Evolutionary conservation across 2,888 invertebrate species (phyloP).

Genomic region (Parelbella ahira): DNA sequence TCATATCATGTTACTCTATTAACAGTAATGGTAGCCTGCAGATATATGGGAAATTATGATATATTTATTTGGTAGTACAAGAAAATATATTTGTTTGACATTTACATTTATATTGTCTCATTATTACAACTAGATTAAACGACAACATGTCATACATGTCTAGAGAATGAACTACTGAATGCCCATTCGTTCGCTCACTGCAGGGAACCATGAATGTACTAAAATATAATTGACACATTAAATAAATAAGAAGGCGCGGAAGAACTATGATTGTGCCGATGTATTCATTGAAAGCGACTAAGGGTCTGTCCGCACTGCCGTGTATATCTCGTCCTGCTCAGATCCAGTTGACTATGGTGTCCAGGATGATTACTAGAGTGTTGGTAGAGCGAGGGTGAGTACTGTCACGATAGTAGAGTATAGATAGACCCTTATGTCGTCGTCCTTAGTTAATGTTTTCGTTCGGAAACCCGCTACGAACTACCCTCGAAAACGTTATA

Average conservation of each 20-base stretch:
- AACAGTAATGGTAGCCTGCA: conserved; percentile 13
- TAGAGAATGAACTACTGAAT: conserved; percentile 15
- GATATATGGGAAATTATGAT: conserved; percentile 20
- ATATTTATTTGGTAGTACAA: conserved; percentile 22
- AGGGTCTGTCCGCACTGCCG: conserved; percentile 4
- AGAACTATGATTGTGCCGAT: conserved; percentile 64
- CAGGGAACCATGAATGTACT: conserved; percentile 29
- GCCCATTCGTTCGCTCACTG: conserved; percentile 12
- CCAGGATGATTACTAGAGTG: too few species aligned
- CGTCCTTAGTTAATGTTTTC: conserved; percentile 27
- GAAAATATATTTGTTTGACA: conserved; percentile 16
- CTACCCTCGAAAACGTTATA: conserved; percentile 47
- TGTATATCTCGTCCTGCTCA: too few species aligned
- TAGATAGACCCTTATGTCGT: too few species aligned
- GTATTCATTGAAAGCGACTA: conserved; percentile 27
- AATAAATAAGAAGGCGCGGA: conserved; percentile 58
- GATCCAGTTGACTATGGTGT: too few species aligned
- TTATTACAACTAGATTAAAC: conserved; percentile 9
- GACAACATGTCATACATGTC: conserved; percentile 20
- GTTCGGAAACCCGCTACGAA: conserved; percentile 45
- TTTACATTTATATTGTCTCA: conserved; percentile 17
- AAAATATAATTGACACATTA: conserved; percentile 53
- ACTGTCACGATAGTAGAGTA: too few species aligned
- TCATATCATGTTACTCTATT: conserved; percentile 18
- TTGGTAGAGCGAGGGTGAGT: too few species aligned